Evolutionary conservation across 2,797 vertebrate species (phyloP).

Genomic region (Mus caroli): DNA sequence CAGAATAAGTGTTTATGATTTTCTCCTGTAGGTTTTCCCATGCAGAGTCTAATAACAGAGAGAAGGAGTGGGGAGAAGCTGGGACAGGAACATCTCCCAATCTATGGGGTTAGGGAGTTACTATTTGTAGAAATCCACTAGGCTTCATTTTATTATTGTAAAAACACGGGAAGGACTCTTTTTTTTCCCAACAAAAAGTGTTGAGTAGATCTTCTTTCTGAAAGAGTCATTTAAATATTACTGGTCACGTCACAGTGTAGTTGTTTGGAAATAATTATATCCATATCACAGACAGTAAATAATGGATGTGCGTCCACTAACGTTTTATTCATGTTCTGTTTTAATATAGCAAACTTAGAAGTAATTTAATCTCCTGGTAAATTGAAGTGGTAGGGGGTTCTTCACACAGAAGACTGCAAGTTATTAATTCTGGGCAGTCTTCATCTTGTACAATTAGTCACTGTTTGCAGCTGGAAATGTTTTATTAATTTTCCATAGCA

Average conservation of each 20-base stretch:
- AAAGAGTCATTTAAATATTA: slow-evolving; percentile 91
- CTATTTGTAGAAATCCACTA: slow-evolving; percentile 62
- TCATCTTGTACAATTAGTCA: slow-evolving; percentile 95
- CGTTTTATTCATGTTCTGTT: slow-evolving; percentile 93
- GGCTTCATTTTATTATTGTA: slow-evolving; percentile 53
- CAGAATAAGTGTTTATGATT: rapidly evolving
- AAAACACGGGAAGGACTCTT: not conserved
- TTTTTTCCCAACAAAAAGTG: not conserved
- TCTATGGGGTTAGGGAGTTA: not conserved
- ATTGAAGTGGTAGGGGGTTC: slow-evolving; percentile 95
- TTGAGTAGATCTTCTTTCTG: slow-evolving; percentile 74
- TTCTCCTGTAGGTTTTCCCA: not conserved
- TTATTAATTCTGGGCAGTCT: slow-evolving; percentile 95
- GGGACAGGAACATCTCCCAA: not conserved
- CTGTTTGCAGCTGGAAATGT: slow-evolving; percentile 94
- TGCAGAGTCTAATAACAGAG: not conserved
- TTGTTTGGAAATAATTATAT: slow-evolving; percentile 96
- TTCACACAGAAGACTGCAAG: slow-evolving; percentile 93
- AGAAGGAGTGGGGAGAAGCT: not conserved
- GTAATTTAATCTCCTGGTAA: slow-evolving; percentile 95
- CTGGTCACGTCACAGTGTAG: slow-evolving; percentile 92
- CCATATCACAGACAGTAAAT: slow-evolving; percentile 97
- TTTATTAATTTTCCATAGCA: slow-evolving; percentile 93
- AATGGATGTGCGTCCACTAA: slow-evolving; percentile 94
- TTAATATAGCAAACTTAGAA: slow-evolving; percentile 97